These are phyloP conservation scores for Himalopsyche anomala DNA, from an alignment of 2,888 invertebrate species.

Conservation along the genomic window DNA sequence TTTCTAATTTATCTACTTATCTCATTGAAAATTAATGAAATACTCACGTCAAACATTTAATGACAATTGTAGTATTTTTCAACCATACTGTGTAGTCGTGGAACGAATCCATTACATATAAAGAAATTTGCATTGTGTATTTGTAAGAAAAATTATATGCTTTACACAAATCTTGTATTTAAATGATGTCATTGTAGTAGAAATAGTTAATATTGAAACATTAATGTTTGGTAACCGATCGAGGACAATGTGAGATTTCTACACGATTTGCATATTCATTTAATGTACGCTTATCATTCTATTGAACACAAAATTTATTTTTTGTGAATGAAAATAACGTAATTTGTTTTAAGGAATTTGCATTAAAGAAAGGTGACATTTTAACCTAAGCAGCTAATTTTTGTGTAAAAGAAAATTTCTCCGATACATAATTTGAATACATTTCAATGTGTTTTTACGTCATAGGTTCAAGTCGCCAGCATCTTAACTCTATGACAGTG, in stretches of 20 bases:
- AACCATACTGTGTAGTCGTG: too few relatives aligned
- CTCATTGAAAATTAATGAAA: too few relatives aligned
- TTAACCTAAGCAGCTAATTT: neutral
- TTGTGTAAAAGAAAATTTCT: constrained; percentile 17
- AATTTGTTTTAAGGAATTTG: neutral
- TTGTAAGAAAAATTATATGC: neutral
- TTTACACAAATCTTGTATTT: neutral
- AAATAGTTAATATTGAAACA: neutral
- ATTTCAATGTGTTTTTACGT: too few relatives aligned
- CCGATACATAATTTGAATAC: too few relatives aligned
- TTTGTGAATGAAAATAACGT: neutral
- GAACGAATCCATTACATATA: too few relatives aligned
- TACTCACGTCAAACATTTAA: too few relatives aligned
- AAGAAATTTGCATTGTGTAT: too few relatives aligned
- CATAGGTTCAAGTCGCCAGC: too few relatives aligned
- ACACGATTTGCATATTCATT: constrained; percentile 3
- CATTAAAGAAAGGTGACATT: constrained; percentile 21
- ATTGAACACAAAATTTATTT: constrained; percentile 20
- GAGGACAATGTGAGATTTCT: constrained; percentile 23
- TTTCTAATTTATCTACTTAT: too few relatives aligned
- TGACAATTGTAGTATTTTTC: too few relatives aligned
- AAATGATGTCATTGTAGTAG: neutral
- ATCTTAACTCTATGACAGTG: too few relatives aligned
- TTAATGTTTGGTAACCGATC: neutral
- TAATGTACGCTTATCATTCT: neutral